phyloP scores from a whole-genome alignment of 2,113 vertebrate genomes.

The Eurystomus gularis region DNA sequence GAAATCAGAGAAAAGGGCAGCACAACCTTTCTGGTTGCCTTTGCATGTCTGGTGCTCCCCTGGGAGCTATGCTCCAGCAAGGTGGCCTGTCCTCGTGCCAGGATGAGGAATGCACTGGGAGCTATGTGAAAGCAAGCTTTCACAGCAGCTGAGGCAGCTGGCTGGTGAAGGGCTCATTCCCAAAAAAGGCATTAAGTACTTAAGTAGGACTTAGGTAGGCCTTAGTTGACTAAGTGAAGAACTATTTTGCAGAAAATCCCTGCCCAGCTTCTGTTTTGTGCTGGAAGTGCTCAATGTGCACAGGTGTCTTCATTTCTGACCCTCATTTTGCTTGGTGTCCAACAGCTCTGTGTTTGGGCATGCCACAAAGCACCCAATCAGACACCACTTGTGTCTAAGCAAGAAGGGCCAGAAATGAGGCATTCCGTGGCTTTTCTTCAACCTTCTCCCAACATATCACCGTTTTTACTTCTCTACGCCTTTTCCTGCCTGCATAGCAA shows the following conservation, averaged over 20 bases:
- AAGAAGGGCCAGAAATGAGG: not conserved
- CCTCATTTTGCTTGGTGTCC: not conserved
- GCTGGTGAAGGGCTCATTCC: not conserved
- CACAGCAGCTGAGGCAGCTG: not conserved
- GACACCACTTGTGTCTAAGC: not conserved
- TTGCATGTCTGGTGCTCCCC: accelerated
- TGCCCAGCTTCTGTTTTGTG: not conserved
- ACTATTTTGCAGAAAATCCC: slow-evolving; percentile 11
- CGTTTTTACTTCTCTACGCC: not conserved
- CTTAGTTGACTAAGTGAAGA: slow-evolving; percentile 29
- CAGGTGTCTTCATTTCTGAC: not conserved
- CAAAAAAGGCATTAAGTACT: slow-evolving; percentile 43
- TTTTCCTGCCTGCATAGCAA: not conserved
- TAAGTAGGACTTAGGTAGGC: slow-evolving; percentile 36
- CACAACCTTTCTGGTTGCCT: accelerated
- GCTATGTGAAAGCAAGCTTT: not conserved
- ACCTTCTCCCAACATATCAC: not conserved
- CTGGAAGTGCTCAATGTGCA: not conserved
- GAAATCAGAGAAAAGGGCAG: not conserved
- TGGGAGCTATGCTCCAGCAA: accelerated
- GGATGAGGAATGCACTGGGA: not conserved
- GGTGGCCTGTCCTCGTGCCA: accelerated
- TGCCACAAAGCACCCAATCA: not conserved
- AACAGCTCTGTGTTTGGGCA: not conserved
- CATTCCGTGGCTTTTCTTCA: not conserved